A percentile compares a stretch with the other conserved stretches of the same genome.
Conservation (phyloP, 2,888 invertebrate genomes). For the Limnephilus auricula region DNA sequence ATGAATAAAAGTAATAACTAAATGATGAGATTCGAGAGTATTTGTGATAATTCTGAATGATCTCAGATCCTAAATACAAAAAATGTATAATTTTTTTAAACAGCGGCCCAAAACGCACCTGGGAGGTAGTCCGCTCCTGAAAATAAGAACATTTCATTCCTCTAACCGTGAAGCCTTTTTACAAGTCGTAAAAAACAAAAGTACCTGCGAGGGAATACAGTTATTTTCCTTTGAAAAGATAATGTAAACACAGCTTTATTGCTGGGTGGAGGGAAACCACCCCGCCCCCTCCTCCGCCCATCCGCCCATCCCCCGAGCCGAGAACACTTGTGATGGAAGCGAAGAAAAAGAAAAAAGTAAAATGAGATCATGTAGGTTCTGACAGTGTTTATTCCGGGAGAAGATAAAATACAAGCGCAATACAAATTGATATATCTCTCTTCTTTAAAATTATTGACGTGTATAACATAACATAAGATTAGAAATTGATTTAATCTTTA, state of each 20-base stretch:
- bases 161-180: slow-evolving; percentile 19
- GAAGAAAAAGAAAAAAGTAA: slow-evolving; percentile 31
- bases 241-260: slow-evolving; percentile 25
- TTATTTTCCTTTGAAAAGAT: slow-evolving; percentile 42
- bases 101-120: not conserved
- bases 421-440: not conserved
- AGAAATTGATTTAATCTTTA: not conserved
- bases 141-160: slow-evolving; percentile 8
- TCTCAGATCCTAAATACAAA: not conserved
- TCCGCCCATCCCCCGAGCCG: not conserved
- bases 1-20: not conserved
- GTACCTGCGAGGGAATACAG: slow-evolving; percentile 27
- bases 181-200: slow-evolving; percentile 28
- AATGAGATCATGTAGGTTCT: slow-evolving; percentile 12
- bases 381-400: not conserved
- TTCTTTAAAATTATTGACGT: not conserved
- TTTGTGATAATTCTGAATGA: not conserved
- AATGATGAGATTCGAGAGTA: not conserved
- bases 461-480: not conserved
- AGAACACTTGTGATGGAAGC: slow-evolving; percentile 1
- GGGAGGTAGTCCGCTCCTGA: not conserved
- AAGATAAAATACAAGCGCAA: not conserved
- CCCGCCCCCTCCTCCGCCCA: not conserved
- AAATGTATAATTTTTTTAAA: not conserved
- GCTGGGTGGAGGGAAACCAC: not conserved